A percentile compares a stretch with the other conserved stretches of the same genome.
Evolutionary conservation across 2,888 invertebrate genomes (phyloP).

Genomic region (Drosophila peninsularis): DNA sequence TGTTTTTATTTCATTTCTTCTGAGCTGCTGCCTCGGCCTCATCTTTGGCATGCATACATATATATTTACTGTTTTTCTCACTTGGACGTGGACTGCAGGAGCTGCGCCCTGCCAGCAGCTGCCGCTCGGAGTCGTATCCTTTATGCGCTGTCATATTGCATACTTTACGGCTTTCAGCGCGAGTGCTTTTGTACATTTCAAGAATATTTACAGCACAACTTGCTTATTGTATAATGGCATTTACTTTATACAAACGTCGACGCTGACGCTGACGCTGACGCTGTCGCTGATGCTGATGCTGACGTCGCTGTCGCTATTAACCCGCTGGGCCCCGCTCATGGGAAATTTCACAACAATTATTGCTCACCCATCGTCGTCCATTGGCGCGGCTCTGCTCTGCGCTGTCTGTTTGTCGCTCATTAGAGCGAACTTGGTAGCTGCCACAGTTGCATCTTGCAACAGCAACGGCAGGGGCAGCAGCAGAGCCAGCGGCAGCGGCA

Average conservation of each 20-base stretch:
- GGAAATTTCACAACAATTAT: constrained; percentile 65
- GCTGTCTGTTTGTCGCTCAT: constrained; percentile 52
- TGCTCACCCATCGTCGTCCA: constrained; percentile 51
- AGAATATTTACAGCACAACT: constrained; percentile 72
- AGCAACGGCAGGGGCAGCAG: neutral
- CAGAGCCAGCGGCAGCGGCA: neutral
- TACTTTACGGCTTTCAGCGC: constrained; percentile 72
- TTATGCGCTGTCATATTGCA: constrained; percentile 72
- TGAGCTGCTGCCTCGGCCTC: neutral
- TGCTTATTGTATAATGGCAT: constrained; percentile 73
- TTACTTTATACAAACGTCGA: constrained; percentile 67
- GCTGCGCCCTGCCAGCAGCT: constrained; percentile 9
- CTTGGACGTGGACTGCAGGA: constrained; percentile 13
- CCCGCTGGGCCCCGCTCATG: constrained; percentile 22
- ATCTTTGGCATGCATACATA: neutral
- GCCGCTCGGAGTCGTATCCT: constrained; percentile 47
- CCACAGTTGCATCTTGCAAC: constrained; percentile 37
- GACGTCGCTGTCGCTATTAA: constrained; percentile 14
- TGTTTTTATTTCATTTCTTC: constrained; percentile 29
- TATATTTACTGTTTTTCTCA: constrained; percentile 28
- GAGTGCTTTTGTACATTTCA: constrained; percentile 74
- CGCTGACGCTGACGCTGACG: constrained; percentile 3
- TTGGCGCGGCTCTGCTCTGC: neutral
- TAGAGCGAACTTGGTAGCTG: constrained; percentile 55
- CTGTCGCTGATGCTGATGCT: neutral